Base-by-base conservation (phyloP, 2,113 vertebrate species). In the Ifrita kowaldi region DNA sequence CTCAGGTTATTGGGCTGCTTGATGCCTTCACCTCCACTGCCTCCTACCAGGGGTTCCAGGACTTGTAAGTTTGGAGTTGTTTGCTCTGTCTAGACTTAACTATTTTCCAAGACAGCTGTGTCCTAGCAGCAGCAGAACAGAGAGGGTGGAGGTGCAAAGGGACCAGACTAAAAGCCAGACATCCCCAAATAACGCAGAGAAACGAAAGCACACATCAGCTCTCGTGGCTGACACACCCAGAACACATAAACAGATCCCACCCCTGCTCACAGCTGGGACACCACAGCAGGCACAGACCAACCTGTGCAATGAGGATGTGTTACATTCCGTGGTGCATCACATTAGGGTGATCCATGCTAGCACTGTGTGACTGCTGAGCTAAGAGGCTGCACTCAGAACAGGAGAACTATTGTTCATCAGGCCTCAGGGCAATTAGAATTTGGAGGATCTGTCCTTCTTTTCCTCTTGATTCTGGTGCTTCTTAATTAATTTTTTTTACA, bases 1-100 rank as follows among this genome's bases (percentile, higher is more conserved):
- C 35, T 23, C 90, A 99, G 99, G 99, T 99, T 88, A 99, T 99
- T 23, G 99, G 99, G 59, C 98, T 99, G 57, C 97, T 99, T 17
- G 98, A 99, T 79, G 99, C 99, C 96, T 99, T 99, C 97, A 99
- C 99, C 49, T 97, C 99, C 13, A 99, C 99, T 56, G 62, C 97
- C 27, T 97, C 98, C 81, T 97, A 99, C 37, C 98, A 98, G 9
- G 97, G 98, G 68, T 99, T 99, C 91, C 98, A 99, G 35, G 99
- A 99, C 95, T 99, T 99, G 99, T 99, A 97, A 98, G 98, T 98
- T 2, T 32, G 67, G 53, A 28, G 4, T 42, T 79, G 12, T 73
- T 87, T 3, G 0, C 52, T 80, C 55, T 89, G 1, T n/a, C 27
- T n/a, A 28, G n/a, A 11, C 30, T 18, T 8, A 5, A 22, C 8